Base-by-base conservation (phyloP, 2,797 vertebrate species). In the Darevskia mixta region DNA sequence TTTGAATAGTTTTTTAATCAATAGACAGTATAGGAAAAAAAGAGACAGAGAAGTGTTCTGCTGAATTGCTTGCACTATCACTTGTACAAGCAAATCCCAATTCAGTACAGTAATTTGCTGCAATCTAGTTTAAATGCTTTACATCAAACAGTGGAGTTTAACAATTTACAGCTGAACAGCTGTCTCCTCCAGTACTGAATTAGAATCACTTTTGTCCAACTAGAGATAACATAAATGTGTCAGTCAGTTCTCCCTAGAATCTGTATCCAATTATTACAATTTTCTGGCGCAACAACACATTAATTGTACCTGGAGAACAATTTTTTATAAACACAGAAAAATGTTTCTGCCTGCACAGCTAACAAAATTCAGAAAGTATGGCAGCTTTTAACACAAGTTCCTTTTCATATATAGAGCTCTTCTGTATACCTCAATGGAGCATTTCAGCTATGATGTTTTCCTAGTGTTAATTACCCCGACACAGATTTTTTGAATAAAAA, bases 381-480 rank as follows among this genome's bases (percentile, higher is more conserved):
- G 2, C 81, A 66, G 25, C 2, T 10, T 69, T 29, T 64, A 71
- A 83, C n/a, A 0, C 58, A 67, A 0, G 49, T 27, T 79, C 6
- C 58, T 88, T 87, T 90, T 67, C 66, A 88, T 0, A 0, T 87
- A 82, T 61, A 25, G 25, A 4, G 1, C 86, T 72, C 81, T 2
- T 79, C 0, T 38, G 35, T 15, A 35, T 81, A 84, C 87, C 93
- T 84, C 32, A 61, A 86, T 0, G 5, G 35, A 87, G 2, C 2
- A 80, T 49, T 38, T 86, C 4, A 87, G 10, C 18, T 75, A 3
- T 79, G 64, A 84, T 79, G 81, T 69, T 15, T 79, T 86, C 2
- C 29, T 55, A 81, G 49, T 78, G 18, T 80, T 90, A 85, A 82
- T 85, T 86, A 75, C 38, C 35, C 45, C 82, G 32, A 20, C 35